Base-by-base conservation (phyloP, 53 echinoderm and acorn worm genomes). In the Luidia sarsii region DNA sequence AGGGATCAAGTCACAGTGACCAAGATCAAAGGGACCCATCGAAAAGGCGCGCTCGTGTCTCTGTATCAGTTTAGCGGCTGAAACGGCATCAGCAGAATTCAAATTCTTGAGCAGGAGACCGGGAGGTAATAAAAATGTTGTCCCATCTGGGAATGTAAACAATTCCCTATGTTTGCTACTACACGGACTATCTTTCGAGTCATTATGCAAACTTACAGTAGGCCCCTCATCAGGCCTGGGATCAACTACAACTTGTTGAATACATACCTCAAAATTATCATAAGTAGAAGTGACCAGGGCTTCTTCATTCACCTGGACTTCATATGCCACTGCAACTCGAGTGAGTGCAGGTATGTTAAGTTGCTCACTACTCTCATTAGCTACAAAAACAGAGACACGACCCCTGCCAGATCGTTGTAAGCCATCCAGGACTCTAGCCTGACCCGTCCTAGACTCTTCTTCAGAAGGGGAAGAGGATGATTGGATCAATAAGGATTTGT, bases 11-110 rank as follows among this genome's bases (percentile, higher is more conserved):
- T 48, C 29, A 50, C 82, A 86, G 19, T 35, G 82, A 3, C 90
- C 90, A 24, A 88, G 30, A 65, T 89, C 89, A 80, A 85, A 85
- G 16, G 85, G 85, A 20, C 48, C 72, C 15, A 36, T n/a, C n/a
- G n/a, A n/a, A n/a, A n/a, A n/a, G n/a, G n/a, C n/a, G n/a, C n/a
- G n/a, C n/a, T n/a, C n/a, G 71, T 91, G 79, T 31, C 88, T 81
- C 28, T 16, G 39, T 48, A 91, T 50, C 3, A 91, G 46, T 6
- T 10, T 16, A 1, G 66, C 84, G 0, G 88, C 83, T 63, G 29
- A 41, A 0, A 27, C 31, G 43, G 57, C 75, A 59, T 74, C 75
- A 4, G 43, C 29, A 34, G 57, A 39, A 21, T 7, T 24, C 18
- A 74, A 29, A 25, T 59, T 18, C 16, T 18, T 18, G 7, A 74